A percentile compares a stretch with the other conserved stretches of the same genome.
Conservation (phyloP, 1,140 invertebrate genomes). For the Papilio dardanus region DNA sequence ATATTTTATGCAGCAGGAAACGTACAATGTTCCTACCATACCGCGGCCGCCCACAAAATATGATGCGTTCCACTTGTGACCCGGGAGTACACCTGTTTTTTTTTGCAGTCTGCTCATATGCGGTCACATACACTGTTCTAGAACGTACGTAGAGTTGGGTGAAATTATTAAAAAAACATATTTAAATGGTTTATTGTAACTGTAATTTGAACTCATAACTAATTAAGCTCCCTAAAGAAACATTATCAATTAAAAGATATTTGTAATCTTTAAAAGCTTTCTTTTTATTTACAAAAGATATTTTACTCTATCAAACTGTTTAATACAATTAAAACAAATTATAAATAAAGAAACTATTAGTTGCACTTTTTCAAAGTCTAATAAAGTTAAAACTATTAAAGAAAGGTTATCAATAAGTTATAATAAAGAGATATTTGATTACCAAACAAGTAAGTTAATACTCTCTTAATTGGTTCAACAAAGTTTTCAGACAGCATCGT, state of each 20-base stretch:
- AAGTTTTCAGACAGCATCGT: constrained; percentile 33
- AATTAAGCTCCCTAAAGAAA: no score
- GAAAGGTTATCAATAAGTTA: constrained; percentile 14
- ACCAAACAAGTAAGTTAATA: constrained; percentile 32
- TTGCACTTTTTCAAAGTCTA: not conserved
- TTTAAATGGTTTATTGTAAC: no score
- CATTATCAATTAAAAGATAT: no score
- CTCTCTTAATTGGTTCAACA: constrained; percentile 29
- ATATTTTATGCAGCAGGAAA: constrained; percentile 64
- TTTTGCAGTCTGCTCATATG: not conserved
- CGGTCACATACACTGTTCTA: not conserved
- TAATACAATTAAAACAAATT: not conserved
- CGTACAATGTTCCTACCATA: constrained; percentile 60
- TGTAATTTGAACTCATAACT: no score
- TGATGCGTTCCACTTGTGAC: constrained; percentile 46
- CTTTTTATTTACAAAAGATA: no score
- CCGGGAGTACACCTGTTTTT: not conserved
- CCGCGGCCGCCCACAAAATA: constrained; percentile 54
- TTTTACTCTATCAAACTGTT: not conserved
- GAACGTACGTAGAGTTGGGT: no score
- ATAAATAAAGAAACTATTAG: not conserved
- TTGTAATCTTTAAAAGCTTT: no score
- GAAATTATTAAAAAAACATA: no score
- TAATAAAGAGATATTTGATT: constrained; percentile 31
- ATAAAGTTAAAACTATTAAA: constrained; percentile 6